These are phyloP conservation scores for Ormyrus nitidulus DNA, from an alignment of 2,888 invertebrate genomes.

Conservation along the genomic window DNA sequence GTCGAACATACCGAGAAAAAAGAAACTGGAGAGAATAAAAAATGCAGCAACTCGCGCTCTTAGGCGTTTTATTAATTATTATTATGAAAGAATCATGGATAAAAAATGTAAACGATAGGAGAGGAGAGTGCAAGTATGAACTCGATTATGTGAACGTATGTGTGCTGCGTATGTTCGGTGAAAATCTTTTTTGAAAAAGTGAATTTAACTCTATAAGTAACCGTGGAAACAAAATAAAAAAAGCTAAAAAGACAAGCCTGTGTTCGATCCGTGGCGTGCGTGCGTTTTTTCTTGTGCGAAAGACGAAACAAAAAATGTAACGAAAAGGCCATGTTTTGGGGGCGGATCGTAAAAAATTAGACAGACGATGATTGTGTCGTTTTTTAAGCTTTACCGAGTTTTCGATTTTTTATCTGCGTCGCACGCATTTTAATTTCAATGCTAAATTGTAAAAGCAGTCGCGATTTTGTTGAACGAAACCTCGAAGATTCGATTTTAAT, in stretches of 20 bases:
- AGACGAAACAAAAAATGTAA: slow-evolving; percentile 50
- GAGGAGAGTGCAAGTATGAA: slow-evolving; percentile 20
- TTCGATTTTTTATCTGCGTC: not conserved
- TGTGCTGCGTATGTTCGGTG: slow-evolving; percentile 38
- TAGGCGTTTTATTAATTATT: slow-evolving; percentile 52
- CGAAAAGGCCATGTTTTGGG: slow-evolving; percentile 67
- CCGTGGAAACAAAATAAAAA: not conserved
- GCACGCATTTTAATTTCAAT: no score
- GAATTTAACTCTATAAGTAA: slow-evolving; percentile 15
- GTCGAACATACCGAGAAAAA: slow-evolving; percentile 46
- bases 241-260: slow-evolving; percentile 13
- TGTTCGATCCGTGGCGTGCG: slow-evolving; percentile 50
- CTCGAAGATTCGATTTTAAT: not conserved
- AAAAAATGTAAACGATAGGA: not conserved
- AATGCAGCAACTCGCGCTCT: slow-evolving; percentile 41
- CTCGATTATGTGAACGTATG: slow-evolving; percentile 40
- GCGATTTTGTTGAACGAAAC: not conserved
- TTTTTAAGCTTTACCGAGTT: slow-evolving; percentile 6
- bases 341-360: slow-evolving; percentile 63
- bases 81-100: slow-evolving; percentile 32
- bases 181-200: slow-evolving; percentile 35
- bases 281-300: slow-evolving; percentile 49
- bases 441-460: not conserved
- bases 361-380: slow-evolving; percentile 58
- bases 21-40: slow-evolving; percentile 42